A percentile compares a stretch with the other conserved stretches of the same genome.
Evolutionary conservation across 2,113 vertebrate species (phyloP).

Genomic region (Uria lomvia): DNA sequence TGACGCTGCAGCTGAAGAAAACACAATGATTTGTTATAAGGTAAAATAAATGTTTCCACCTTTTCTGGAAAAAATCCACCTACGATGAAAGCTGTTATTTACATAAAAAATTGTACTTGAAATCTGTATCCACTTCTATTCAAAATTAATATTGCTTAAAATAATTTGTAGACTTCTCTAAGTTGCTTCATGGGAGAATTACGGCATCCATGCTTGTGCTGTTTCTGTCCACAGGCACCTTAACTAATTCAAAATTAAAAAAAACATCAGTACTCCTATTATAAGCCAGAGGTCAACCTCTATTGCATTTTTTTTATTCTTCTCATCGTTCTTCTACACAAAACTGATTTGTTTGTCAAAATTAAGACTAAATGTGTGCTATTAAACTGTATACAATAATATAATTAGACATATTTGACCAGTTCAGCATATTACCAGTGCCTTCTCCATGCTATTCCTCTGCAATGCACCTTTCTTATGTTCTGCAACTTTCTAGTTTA

Average conservation of each 20-base stretch:
- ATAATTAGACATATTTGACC: background rate
- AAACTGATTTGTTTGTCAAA: background rate
- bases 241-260: background rate
- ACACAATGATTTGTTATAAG: background rate
- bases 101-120: background rate
- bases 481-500: background rate
- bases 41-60: background rate
- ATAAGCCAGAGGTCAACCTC: background rate
- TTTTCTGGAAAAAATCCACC: background rate
- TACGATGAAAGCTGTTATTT: background rate
- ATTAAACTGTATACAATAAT: background rate
- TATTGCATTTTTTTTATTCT: background rate
- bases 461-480: background rate
- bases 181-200: background rate
- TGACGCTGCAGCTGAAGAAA: background rate
- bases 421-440: background rate
- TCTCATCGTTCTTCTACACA: background rate
- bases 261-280: background rate
- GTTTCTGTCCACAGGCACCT: background rate
- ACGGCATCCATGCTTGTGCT: background rate
- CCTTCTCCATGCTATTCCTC: background rate
- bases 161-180: background rate
- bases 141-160: background rate
- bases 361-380: background rate
- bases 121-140: background rate